Percentiles rank a stretch among this genome's conserved stretches.
These are phyloP conservation scores for Drosophila kohkoa DNA, from an alignment of 1,140 invertebrate species.

Conservation along the genomic window DNA sequence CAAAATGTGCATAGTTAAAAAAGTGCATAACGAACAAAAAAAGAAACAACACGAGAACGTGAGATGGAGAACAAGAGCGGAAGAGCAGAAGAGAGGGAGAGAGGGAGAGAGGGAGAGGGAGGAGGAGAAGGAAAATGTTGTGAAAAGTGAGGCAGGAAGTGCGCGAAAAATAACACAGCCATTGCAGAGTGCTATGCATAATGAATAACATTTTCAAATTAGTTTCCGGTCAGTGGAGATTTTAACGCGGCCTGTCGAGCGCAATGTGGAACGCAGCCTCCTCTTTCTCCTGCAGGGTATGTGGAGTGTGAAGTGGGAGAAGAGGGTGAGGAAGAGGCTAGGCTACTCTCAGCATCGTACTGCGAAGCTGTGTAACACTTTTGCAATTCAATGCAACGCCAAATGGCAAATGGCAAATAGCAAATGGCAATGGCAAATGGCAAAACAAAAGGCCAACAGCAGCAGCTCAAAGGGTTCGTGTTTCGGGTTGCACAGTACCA, in stretches of 20 bases:
- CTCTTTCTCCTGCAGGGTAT: background rate
- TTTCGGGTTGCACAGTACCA: background rate
- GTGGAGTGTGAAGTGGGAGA: background rate
- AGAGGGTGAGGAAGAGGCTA: background rate
- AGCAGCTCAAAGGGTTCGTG: background rate
- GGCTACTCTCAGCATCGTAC: background rate
- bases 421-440: slow-evolving; percentile 31
- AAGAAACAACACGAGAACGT: slow-evolving; percentile 16
- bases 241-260: slow-evolving; percentile 73
- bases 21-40: slow-evolving; percentile 10
- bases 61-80: background rate
- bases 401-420: slow-evolving; percentile 24
- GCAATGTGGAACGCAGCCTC: slow-evolving; percentile 29
- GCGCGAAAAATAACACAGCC: slow-evolving; percentile 64
- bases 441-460: slow-evolving; percentile 36
- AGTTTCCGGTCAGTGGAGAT: slow-evolving; percentile 82
- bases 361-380: slow-evolving; percentile 35
- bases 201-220: slow-evolving; percentile 83
- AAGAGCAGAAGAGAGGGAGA: background rate
- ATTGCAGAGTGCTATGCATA: slow-evolving; percentile 65
- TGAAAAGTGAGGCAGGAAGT: slow-evolving; percentile 64
- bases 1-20: slow-evolving; percentile 53
- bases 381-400: slow-evolving; percentile 43
- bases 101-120: too few relatives aligned
- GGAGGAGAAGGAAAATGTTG: slow-evolving; percentile 19